Conservation (phyloP, 2,888 invertebrate genomes). For the Pecten maximus region DNA sequence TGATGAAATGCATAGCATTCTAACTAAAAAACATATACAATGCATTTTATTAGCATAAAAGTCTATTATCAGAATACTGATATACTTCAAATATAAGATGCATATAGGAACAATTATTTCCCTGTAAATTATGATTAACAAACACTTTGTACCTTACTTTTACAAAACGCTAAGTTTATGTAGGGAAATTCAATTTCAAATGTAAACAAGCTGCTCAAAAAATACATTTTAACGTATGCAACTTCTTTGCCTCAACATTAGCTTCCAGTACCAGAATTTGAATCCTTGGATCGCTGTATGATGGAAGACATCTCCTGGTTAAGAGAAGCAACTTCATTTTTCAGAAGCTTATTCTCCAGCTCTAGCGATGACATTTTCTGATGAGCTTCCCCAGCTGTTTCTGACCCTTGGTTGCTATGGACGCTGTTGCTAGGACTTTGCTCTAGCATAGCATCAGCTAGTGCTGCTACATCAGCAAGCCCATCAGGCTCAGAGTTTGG, state of each 20-base stretch:
- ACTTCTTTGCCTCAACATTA: neutral
- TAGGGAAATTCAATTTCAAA: no score
- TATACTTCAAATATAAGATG: no score
- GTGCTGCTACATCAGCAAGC: conserved; percentile 70
- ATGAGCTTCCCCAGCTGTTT: conserved; percentile 58
- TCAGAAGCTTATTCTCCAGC: conserved; percentile 82
- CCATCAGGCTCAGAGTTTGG: conserved; percentile 67
- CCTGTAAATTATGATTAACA: no score
- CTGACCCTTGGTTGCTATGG: conserved; percentile 72
- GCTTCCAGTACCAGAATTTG: conserved; percentile 82
- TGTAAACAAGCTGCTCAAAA: no score
- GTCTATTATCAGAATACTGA: no score
- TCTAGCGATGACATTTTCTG: conserved; percentile 77
- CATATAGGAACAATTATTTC: no score
- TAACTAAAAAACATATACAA: neutral
- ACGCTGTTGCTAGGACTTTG: conserved; percentile 74
- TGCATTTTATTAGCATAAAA: no score
- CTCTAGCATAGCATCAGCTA: conserved; percentile 77
- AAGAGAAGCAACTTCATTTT: conserved; percentile 84
- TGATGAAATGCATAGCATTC: no score
- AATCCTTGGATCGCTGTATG: conserved; percentile 83
- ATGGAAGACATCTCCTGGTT: conserved; percentile 84
- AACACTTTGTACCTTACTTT: no score
- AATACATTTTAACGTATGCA: neutral
- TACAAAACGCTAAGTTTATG: no score